These are phyloP conservation scores for Meteorus colon DNA, from an alignment of 2,888 invertebrate species.

Conservation along the genomic window DNA sequence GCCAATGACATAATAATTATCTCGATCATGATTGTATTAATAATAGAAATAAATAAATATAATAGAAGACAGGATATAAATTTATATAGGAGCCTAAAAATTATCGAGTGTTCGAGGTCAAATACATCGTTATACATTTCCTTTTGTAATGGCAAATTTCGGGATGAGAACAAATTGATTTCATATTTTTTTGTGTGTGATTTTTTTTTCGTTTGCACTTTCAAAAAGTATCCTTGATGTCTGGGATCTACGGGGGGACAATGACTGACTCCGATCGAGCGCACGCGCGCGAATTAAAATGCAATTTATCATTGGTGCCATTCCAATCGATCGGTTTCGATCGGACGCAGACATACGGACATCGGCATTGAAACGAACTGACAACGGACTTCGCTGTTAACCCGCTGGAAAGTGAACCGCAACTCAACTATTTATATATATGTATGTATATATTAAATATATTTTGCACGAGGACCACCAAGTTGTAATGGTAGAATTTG, in stretches of 20 bases:
- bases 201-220: slow-evolving; percentile 18
- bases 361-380: slow-evolving; percentile 58
- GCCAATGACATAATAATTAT: slow-evolving; percentile 11
- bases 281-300: slow-evolving; percentile 48
- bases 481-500: slow-evolving; percentile 26
- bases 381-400: slow-evolving; percentile 61
- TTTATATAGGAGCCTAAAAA: not conserved
- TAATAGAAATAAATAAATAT: slow-evolving; percentile 28
- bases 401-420: slow-evolving; percentile 64
- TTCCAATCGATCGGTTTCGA: slow-evolving; percentile 62
- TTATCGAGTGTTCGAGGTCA: slow-evolving; percentile 15
- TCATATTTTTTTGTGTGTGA: too few relatives aligned
- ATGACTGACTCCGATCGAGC: slow-evolving; percentile 30
- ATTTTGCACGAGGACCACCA: slow-evolving; percentile 29
- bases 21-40: not conserved
- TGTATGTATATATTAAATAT: slow-evolving; percentile 1
- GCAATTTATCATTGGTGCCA: slow-evolving; percentile 61
- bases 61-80: slow-evolving; percentile 30
- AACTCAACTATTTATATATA: slow-evolving; percentile 23
- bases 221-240: slow-evolving; percentile 13
- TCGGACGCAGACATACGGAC: slow-evolving; percentile 53
- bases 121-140: slow-evolving; percentile 24
- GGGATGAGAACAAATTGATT: not conserved
- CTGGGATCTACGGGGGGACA: slow-evolving; percentile 8
- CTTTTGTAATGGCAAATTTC: not conserved